Evolutionary conservation across 2,797 vertebrate genomes (phyloP).

Genomic region (Hypotaenidia philippensis): DNA sequence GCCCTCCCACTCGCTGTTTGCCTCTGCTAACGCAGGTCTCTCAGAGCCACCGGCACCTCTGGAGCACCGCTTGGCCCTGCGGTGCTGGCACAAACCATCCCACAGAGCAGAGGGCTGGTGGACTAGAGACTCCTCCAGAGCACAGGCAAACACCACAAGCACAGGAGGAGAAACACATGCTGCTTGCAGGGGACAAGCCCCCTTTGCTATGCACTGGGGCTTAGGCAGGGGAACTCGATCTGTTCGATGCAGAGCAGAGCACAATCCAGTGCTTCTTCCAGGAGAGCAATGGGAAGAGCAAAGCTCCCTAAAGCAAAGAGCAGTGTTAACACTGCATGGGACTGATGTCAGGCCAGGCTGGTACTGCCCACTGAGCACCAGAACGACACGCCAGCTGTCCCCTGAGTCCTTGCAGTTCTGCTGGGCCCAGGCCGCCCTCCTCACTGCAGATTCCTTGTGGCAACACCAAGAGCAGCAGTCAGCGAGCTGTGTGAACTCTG

Average conservation of each 20-base stretch:
- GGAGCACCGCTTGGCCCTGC: neutral
- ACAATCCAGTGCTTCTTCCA: neutral
- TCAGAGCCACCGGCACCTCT: neutral
- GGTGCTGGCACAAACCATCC: fast-evolving
- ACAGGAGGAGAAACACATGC: neutral
- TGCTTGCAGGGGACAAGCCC: neutral
- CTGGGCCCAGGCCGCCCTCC: neutral
- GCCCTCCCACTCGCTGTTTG: neutral
- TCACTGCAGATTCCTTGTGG: neutral
- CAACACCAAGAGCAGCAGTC: neutral
- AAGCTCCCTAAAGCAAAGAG: neutral
- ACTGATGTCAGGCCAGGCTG: neutral
- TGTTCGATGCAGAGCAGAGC: neutral
- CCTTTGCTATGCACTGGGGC: neutral
- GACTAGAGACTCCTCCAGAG: neutral
- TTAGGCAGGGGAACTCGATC: neutral
- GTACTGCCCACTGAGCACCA: neutral
- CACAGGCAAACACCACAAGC: neutral
- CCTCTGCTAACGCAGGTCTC: neutral
- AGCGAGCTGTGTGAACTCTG: fast-evolving
- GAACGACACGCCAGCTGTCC: neutral
- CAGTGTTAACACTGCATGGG: neutral
- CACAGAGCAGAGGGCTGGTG: neutral
- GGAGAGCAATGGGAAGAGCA: neutral
- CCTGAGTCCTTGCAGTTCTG: neutral